These are phyloP conservation scores for Hiodon alosoides DNA, from an alignment of 2,113 vertebrate species.

Conservation along the genomic window DNA sequence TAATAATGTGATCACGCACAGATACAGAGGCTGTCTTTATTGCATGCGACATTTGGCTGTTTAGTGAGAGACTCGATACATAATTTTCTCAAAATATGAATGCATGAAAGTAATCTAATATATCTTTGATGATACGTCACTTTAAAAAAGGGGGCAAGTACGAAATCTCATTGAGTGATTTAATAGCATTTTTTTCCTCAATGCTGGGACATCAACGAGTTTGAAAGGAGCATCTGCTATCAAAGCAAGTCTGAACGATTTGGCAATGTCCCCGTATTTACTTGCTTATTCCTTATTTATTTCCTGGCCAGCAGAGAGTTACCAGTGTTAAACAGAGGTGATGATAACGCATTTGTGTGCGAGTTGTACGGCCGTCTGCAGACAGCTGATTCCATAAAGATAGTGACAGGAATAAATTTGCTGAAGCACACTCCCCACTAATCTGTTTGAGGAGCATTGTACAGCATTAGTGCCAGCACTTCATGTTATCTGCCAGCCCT, in stretches of 20 bases:
- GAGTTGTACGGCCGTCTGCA: slow-evolving; percentile 73
- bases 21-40: no score
- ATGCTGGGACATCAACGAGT: slow-evolving; percentile 4
- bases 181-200: neutral
- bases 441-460: slow-evolving; percentile 88
- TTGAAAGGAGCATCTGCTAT: neutral
- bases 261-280: slow-evolving; percentile 15
- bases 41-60: no score
- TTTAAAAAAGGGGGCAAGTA: no score
- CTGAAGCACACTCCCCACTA: slow-evolving; percentile 58
- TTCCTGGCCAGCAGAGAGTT: neutral
- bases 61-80: no score
- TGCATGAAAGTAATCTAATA: no score
- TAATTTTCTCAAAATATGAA: no score
- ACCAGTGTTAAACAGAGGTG: slow-evolving; percentile 71
- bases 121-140: no score
- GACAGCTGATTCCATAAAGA: slow-evolving; percentile 80
- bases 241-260: neutral
- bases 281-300: slow-evolving; percentile 11
- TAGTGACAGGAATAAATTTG: slow-evolving; percentile 74
- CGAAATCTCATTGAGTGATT: neutral
- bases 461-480: slow-evolving; percentile 81
- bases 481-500: slow-evolving; percentile 84
- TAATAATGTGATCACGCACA: no score
- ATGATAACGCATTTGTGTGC: slow-evolving; percentile 68